Percentiles rank a stretch among this genome's conserved stretches.
Evolutionary conservation across 1,140 invertebrate genomes (phyloP).

Genomic region (Nasonia longicornis): DNA sequence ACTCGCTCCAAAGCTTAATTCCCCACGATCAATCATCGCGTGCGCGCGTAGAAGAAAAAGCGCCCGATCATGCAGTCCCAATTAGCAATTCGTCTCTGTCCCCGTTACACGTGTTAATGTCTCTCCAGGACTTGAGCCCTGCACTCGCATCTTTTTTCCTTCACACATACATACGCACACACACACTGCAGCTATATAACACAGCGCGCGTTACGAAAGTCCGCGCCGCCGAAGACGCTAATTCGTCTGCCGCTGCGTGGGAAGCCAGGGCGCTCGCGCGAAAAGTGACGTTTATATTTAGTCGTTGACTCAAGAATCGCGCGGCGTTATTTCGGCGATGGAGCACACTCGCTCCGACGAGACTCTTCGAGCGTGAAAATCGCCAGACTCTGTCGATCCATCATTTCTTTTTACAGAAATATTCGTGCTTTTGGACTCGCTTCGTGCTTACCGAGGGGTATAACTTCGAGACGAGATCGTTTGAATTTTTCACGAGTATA

Average conservation of each 20-base stretch:
- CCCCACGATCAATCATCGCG: not conserved
- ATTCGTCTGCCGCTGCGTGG: constrained; percentile 17
- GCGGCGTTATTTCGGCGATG: constrained; percentile 45
- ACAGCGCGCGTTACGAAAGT: not conserved
- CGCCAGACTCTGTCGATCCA: not conserved
- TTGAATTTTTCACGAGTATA: too few species aligned
- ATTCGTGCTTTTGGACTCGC: too few species aligned
- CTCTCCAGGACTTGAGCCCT: not conserved
- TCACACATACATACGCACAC: not conserved
- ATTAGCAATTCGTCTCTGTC: constrained; percentile 10
- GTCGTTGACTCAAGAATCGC: constrained; percentile 49
- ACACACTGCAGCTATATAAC: too few species aligned
- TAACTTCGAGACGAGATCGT: too few species aligned
- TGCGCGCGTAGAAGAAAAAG: not conserved
- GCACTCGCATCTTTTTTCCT: not conserved
- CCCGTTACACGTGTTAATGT: not conserved
- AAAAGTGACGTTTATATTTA: constrained; percentile 55
- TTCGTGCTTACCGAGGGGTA: too few species aligned
- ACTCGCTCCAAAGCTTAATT: too few species aligned
- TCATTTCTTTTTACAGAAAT: constrained; percentile 3
- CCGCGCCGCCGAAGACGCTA: not conserved
- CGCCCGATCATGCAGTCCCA: not conserved
- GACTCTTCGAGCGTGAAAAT: constrained; percentile 16
- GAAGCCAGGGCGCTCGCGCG: constrained; percentile 22
- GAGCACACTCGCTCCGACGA: not conserved